Conservation (phyloP, 1,140 invertebrate species). For the Scaptomyza montana region DNA sequence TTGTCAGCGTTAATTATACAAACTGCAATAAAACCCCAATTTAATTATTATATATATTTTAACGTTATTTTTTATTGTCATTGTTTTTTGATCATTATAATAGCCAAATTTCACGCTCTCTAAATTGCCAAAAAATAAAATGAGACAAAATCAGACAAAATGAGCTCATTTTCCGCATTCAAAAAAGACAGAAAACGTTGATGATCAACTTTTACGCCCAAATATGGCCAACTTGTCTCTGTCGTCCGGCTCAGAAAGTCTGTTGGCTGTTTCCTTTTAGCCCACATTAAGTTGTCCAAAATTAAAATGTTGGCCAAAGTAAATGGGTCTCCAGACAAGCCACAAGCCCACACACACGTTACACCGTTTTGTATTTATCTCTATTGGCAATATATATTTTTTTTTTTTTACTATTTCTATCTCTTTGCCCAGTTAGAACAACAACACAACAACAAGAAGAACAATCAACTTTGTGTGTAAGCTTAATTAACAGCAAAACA, state of each 20-base stretch:
- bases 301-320: background rate
- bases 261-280: slow-evolving; percentile 67
- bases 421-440: slow-evolving; percentile 9
- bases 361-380: slow-evolving; percentile 15
- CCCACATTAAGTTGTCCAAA: slow-evolving; percentile 57
- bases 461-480: slow-evolving; percentile 38
- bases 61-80: no score
- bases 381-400: slow-evolving; percentile 14
- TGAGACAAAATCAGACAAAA: slow-evolving; percentile 48
- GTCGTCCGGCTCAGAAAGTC: slow-evolving; percentile 20
- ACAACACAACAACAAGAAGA: slow-evolving; percentile 17
- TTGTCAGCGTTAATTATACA: no score
- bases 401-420: slow-evolving; percentile 2
- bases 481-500: slow-evolving; percentile 71
- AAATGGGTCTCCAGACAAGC: slow-evolving; percentile 71
- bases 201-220: slow-evolving; percentile 72
- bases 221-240: slow-evolving; percentile 43
- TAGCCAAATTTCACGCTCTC: slow-evolving; percentile 52
- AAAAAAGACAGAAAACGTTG: slow-evolving; percentile 22
- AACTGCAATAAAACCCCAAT: no score
- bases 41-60: no score
- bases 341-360: slow-evolving; percentile 31
- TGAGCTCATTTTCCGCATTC: slow-evolving; percentile 71
- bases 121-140: slow-evolving; percentile 29
- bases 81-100: background rate